These are phyloP conservation scores for Rhabdophis nuchalis DNA, from an alignment of 2,797 vertebrate genomes.

Conservation along the genomic window DNA sequence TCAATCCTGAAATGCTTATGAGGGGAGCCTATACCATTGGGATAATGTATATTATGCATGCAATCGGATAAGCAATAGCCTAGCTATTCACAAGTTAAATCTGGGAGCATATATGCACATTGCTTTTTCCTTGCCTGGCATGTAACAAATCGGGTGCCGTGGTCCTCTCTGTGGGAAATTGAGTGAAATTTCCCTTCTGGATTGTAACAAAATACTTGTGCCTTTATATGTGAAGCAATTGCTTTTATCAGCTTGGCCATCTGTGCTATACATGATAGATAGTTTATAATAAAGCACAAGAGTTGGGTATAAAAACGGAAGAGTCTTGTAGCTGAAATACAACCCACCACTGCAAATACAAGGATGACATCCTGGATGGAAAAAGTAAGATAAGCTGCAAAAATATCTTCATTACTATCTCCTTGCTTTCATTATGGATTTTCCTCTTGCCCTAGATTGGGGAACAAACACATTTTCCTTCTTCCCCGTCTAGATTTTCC, in stretches of 20 bases:
- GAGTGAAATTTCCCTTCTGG: conserved; percentile 31
- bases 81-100: conserved; percentile 41
- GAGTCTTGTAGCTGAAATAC: background rate
- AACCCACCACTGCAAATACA: background rate
- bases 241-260: conserved; percentile 7
- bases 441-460: background rate
- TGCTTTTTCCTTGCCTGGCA: conserved; percentile 30
- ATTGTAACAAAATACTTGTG: conserved; percentile 38
- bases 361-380: background rate
- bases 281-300: conserved; percentile 13
- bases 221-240: conserved; percentile 19
- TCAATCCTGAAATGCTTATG: background rate
- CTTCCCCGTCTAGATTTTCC: background rate
- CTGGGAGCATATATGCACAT: conserved; percentile 22
- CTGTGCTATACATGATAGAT: background rate
- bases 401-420: background rate
- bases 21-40: background rate
- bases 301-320: background rate
- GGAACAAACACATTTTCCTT: background rate
- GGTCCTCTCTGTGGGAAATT: background rate
- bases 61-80: conserved; percentile 16
- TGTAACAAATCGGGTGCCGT: background rate
- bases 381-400: background rate
- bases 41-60: conserved; percentile 16
- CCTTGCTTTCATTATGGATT: background rate